Percentiles rank a stretch among this genome's conserved stretches.
Evolutionary conservation across 2,888 invertebrate genomes (phyloP).

Genomic region (Dorcus hopei): DNA sequence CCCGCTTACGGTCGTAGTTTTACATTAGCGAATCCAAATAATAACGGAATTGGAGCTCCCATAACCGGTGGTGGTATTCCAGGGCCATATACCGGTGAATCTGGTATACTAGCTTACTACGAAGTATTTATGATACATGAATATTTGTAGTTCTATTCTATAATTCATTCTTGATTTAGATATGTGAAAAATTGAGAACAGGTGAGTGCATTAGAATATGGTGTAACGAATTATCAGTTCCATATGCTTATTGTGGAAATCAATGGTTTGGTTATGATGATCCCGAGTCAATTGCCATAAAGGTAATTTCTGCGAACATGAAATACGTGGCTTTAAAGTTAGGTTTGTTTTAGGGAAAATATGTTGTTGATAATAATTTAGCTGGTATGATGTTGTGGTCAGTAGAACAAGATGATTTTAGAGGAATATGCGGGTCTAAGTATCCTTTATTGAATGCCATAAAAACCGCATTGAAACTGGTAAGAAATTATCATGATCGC

Average conservation of each 20-base stretch:
- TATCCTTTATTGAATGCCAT: constrained; percentile 62
- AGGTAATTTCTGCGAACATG: constrained; percentile 31
- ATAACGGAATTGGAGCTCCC: too few species aligned
- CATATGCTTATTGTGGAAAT: constrained; percentile 12
- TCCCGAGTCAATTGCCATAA: constrained; percentile 39
- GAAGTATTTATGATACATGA: too few species aligned
- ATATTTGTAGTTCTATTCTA: too few species aligned
- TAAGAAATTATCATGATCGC: neutral
- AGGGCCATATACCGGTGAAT: constrained; percentile 51
- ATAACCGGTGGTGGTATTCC: constrained; percentile 46
- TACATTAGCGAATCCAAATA: constrained; percentile 12
- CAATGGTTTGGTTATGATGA: constrained; percentile 49
- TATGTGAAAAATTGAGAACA: too few species aligned
- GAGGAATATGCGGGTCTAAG: constrained; percentile 56
- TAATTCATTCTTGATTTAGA: too few species aligned
- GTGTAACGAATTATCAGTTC: too few species aligned
- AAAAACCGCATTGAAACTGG: constrained; percentile 38
- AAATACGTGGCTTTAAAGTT: too few species aligned
- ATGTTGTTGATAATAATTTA: constrained; percentile 43
- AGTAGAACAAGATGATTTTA: constrained; percentile 75
- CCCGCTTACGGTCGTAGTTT: constrained; percentile 62
- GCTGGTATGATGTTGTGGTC: constrained; percentile 77
- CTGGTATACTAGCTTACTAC: constrained; percentile 27
- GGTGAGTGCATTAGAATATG: neutral
- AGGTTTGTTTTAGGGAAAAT: too few species aligned